phyloP scores from a whole-genome alignment of 2,888 invertebrate genomes.

The Halictus quadricinctus region DNA sequence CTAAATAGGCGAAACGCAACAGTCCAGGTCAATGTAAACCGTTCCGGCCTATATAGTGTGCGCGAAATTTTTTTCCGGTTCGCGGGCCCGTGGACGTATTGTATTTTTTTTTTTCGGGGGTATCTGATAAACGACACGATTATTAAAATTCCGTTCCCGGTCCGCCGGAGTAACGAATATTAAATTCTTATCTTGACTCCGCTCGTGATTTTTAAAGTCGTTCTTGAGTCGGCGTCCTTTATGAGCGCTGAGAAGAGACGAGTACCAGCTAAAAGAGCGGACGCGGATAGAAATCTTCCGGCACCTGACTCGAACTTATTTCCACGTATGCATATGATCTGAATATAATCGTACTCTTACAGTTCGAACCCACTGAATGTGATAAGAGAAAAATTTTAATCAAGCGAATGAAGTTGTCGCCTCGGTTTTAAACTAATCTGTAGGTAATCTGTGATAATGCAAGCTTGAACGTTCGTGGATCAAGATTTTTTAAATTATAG shows the following conservation, averaged over 20 bases:
- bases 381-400: neutral
- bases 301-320: neutral
- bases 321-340: neutral
- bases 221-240: neutral
- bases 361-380: neutral
- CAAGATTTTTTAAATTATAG: neutral
- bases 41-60: neutral
- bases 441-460: too few species aligned
- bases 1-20: neutral
- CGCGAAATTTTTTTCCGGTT: neutral
- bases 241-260: neutral
- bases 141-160: conserved; percentile 2
- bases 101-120: neutral
- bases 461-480: neutral
- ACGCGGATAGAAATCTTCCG: conserved; percentile 2
- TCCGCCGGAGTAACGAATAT: conserved; percentile 2
- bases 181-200: conserved; percentile 12
- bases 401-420: neutral
- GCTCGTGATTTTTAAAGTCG: neutral
- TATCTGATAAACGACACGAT: neutral
- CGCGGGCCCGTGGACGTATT: neutral
- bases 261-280: neutral
- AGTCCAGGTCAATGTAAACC: too few species aligned
- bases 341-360: neutral
- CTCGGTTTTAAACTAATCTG: neutral